Conservation (phyloP, 2,888 invertebrate species). For the Antitype chi region DNA sequence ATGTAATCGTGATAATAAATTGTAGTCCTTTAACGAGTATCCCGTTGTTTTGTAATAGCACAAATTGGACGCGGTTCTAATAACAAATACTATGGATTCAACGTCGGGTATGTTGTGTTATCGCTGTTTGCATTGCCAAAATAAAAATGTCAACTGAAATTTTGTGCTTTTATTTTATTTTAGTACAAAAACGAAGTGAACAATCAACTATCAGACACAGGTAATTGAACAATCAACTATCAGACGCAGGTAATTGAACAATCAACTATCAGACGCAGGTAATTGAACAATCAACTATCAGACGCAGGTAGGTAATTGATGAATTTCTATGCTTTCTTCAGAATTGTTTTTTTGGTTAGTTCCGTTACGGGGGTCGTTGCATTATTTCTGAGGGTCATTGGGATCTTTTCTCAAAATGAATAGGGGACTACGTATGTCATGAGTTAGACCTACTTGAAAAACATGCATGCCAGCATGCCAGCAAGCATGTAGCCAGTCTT, state of each 20-base stretch:
- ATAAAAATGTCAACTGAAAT: conserved; percentile 73
- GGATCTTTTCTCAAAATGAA: background rate
- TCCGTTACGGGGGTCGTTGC: no score
- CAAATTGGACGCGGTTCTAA: conserved; percentile 69
- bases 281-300: no score
- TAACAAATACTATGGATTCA: conserved; percentile 55
- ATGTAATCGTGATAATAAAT: conserved; percentile 74
- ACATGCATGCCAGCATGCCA: no score
- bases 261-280: no score
- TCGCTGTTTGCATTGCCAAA: conserved; percentile 80
- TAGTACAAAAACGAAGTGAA: background rate
- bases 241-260: no score
- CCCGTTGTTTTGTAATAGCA: conserved; percentile 80
- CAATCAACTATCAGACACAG: no score
- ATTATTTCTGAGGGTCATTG: no score
- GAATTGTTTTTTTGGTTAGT: no score
- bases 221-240: no score
- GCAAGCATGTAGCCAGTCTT: background rate
- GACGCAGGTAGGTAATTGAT: no score
- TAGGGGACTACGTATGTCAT: background rate
- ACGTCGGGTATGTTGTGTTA: conserved; percentile 74
- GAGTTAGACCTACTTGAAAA: no score
- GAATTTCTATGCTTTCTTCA: no score
- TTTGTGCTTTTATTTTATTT: conserved; percentile 55
- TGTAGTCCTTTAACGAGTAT: conserved; percentile 70